A percentile compares a stretch with the other conserved stretches of the same genome.
phyloP scores from a whole-genome alignment of 2,113 vertebrate genomes.

The Trematocara macrostoma region DNA sequence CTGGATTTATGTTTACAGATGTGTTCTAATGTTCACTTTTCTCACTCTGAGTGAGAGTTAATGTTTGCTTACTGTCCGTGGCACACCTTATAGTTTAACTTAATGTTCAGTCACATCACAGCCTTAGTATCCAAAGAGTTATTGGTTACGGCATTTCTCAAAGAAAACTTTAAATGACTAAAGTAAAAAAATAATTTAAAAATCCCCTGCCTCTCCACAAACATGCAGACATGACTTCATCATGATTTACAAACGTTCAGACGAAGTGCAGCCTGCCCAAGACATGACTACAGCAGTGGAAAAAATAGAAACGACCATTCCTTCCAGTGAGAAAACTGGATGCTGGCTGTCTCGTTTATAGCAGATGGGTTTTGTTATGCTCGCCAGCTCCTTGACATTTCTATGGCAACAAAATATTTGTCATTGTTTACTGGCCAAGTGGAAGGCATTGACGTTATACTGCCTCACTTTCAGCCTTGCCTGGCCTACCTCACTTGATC shows the following conservation, averaged over 20 bases:
- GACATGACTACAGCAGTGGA: background rate
- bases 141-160: background rate
- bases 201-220: background rate
- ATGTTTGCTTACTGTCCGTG: background rate
- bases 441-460: background rate
- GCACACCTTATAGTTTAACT: background rate
- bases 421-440: conserved; percentile 1
- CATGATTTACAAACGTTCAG: background rate
- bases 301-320: background rate
- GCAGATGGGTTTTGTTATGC: conserved; percentile 14
- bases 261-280: background rate
- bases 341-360: background rate
- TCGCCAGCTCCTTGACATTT: background rate
- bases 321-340: background rate
- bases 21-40: background rate
- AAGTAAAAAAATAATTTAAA: fast-evolving
- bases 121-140: background rate
- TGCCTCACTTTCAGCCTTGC: background rate
- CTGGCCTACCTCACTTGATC: background rate
- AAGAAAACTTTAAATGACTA: background rate
- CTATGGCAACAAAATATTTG: conserved; percentile 39
- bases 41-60: background rate
- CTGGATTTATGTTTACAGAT: background rate
- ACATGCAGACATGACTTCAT: background rate
- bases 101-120: background rate